Percentiles rank a stretch among this genome's conserved stretches.
These are phyloP conservation scores for Xiphophorus birchmanni DNA, from an alignment of 2,797 vertebrate genomes.

Conservation along the genomic window DNA sequence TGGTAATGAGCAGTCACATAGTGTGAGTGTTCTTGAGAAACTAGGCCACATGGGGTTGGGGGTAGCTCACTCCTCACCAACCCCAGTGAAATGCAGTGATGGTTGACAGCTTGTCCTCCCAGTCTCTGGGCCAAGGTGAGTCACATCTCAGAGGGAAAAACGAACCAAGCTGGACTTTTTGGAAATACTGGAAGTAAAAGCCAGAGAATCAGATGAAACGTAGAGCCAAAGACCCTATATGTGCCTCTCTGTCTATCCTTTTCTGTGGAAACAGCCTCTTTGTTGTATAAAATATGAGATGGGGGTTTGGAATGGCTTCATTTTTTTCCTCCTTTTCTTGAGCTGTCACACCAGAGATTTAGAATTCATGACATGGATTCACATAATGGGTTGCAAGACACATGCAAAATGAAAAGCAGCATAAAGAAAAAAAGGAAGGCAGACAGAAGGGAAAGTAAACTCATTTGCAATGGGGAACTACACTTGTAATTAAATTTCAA, in stretches of 20 bases:
- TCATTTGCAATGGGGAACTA: constrained; percentile 73
- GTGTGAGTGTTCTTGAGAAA: constrained; percentile 61
- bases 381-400: constrained; percentile 62
- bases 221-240: neutral
- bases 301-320: constrained; percentile 51
- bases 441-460: constrained; percentile 62
- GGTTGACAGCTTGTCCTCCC: constrained; percentile 36
- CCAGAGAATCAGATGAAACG: constrained; percentile 25
- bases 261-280: constrained; percentile 53
- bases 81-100: constrained; percentile 19
- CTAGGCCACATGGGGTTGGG: constrained; percentile 46
- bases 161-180: constrained; percentile 30
- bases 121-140: constrained; percentile 61
- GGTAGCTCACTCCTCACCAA: constrained; percentile 19
- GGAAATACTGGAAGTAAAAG: constrained; percentile 42
- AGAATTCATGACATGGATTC: constrained; percentile 62
- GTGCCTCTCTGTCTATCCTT: constrained; percentile 18
- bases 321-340: constrained; percentile 24
- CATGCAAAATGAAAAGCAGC: constrained; percentile 54
- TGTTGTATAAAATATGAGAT: constrained; percentile 76
- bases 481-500: constrained; percentile 79
- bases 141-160: constrained; percentile 18
- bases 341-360: constrained; percentile 61
- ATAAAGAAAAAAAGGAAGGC: constrained; percentile 33
- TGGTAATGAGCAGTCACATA: constrained; percentile 62